A percentile compares a stretch with the other conserved stretches of the same genome.
These are phyloP conservation scores for Synanceia verrucosa DNA, from an alignment of 2,797 vertebrate genomes.

Conservation along the genomic window DNA sequence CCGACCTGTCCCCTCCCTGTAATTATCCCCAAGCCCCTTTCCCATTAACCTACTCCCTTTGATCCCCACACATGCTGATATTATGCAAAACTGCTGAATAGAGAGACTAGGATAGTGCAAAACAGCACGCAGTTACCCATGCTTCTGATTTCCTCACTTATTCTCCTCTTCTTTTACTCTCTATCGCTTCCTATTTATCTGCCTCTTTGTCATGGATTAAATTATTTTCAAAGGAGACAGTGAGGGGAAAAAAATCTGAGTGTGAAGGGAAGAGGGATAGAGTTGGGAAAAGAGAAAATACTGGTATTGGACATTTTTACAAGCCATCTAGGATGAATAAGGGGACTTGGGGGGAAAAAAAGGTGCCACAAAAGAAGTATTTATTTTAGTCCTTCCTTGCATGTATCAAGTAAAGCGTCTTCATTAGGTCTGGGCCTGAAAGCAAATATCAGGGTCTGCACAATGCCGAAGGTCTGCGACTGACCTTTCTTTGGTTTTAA, in stretches of 20 bases:
- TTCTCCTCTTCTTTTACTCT: slow-evolving; percentile 72
- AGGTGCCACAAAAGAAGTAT: slow-evolving; percentile 86
- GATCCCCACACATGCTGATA: slow-evolving; percentile 86
- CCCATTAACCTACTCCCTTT: slow-evolving; percentile 90
- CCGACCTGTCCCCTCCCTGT: slow-evolving; percentile 84
- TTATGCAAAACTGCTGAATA: slow-evolving; percentile 91
- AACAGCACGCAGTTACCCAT: slow-evolving; percentile 73
- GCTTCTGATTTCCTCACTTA: slow-evolving; percentile 84
- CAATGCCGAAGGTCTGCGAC: slow-evolving; percentile 91
- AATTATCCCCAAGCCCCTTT: slow-evolving; percentile 88
- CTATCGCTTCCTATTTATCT: slow-evolving; percentile 78
- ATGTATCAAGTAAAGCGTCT: slow-evolving; percentile 90
- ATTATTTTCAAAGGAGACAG: slow-evolving; percentile 81
- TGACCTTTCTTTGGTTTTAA: slow-evolving; percentile 99
- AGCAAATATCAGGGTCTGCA: slow-evolving; percentile 92
- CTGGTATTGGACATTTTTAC: slow-evolving; percentile 74
- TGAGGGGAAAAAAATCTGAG: slow-evolving; percentile 66
- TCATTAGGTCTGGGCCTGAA: slow-evolving; percentile 90
- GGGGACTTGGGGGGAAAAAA: slow-evolving; percentile 66
- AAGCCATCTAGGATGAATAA: slow-evolving; percentile 71
- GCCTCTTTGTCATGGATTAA: slow-evolving; percentile 85
- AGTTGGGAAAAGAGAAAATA: slow-evolving; percentile 67
- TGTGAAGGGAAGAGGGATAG: slow-evolving; percentile 63
- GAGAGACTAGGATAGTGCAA: slow-evolving; percentile 80
- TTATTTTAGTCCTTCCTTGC: slow-evolving; percentile 84